Evolutionary conservation across 1,140 invertebrate genomes (phyloP), one percentile per base, ranked within the genome.

Genomic region (Planococcus citri): DNA sequence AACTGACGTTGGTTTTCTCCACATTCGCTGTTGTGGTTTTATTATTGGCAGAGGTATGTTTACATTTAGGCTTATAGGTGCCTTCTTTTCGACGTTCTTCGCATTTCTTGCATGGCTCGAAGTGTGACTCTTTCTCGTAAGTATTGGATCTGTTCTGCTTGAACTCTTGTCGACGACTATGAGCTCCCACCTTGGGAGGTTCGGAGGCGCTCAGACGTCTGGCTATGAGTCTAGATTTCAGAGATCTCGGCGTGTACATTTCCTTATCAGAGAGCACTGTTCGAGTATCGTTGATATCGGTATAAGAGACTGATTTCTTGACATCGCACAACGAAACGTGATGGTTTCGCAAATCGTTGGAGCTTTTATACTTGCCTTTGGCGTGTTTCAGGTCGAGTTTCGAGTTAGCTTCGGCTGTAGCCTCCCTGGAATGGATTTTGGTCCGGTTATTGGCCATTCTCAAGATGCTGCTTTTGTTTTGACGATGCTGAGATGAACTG

Each of bases 81-180:
- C 29, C 29, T 33, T 33, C 29, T 12, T 33, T 33, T 6, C 29
- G 89, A 76, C 82, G 58, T 41, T 14, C 22, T 69, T 27, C 1
- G 57, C 10, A 1, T 8, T 20, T 20, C 58, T 12, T 20, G 20
- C 58, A 10, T 33, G 12, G 24, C 25, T 33, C 20, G 68, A 67
- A 25, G 64, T 17, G n/a, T n/a, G 41, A 20, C 3, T 51, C 41
- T 51, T 51, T 51, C 17, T 51, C 41, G 10, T 17, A 51, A n/a
- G 41, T 20, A 3, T 51, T 51, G 10, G 10, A 20, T 3, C 41
- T 4, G 2, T 51, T 2, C 2, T 17, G 10, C 17, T 51, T 20
- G n/a, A 9, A 14, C 2, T 51, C 12, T 4, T 37, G 14, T 37
- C 6, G 6, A 37, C 14, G 33, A 14, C 33, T 37, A 14, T 51